Conservation (phyloP, 2,888 invertebrate genomes). For the Phyllotreta striolata region DNA sequence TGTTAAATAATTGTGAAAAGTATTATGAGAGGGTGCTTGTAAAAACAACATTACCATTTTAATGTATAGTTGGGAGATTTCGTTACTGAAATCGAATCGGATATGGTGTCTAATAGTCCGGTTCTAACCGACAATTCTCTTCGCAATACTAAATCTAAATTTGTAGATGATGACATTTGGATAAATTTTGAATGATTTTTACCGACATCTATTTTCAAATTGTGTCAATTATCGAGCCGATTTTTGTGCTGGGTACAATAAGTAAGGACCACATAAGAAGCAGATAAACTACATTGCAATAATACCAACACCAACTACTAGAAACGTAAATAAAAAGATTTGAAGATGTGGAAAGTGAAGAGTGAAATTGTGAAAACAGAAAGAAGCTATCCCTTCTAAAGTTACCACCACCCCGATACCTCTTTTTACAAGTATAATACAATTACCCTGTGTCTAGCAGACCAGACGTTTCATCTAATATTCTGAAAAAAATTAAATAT, state of each 20-base stretch:
- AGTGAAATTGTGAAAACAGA: not conserved
- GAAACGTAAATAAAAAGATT: constrained; percentile 6
- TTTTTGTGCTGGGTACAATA: not conserved
- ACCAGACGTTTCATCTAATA: constrained; percentile 38
- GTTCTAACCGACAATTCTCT: too few relatives aligned
- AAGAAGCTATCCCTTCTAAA: constrained; percentile 2
- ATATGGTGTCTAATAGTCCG: too few relatives aligned
- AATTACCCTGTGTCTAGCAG: constrained; percentile 38
- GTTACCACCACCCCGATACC: not conserved
- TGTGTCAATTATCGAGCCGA: too few relatives aligned
- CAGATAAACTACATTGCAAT: constrained; percentile 5
- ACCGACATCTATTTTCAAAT: too few relatives aligned
- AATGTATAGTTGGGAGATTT: too few relatives aligned
- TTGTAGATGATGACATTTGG: too few relatives aligned
- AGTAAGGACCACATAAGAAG: not conserved
- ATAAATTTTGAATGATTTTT: not conserved
- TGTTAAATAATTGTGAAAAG: too few relatives aligned
- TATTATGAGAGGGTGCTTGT: too few relatives aligned
- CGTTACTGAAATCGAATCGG: too few relatives aligned
- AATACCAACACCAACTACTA: constrained; percentile 9
- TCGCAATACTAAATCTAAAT: too few relatives aligned
- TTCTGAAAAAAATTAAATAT: constrained; percentile 42
- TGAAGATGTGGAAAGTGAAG: not conserved
- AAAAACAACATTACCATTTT: too few relatives aligned
- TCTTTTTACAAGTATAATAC: constrained; percentile 5